These are phyloP conservation scores for Oophaga sylvatica DNA, from an alignment of 2,797 vertebrate species.

Conservation along the genomic window DNA sequence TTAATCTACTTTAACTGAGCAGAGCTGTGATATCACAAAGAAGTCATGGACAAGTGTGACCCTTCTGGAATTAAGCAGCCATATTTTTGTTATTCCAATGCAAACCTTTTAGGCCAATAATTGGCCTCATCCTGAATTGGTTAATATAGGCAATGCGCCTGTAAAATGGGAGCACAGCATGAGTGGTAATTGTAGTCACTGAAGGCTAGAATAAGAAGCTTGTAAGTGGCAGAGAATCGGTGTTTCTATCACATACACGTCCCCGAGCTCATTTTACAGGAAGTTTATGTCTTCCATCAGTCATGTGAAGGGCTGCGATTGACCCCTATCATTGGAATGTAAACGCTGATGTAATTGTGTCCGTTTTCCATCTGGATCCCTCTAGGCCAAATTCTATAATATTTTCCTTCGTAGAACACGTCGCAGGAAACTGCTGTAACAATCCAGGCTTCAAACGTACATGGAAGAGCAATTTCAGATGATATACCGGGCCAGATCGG, in stretches of 20 bases:
- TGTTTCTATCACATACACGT: not conserved
- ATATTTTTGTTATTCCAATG: too few species aligned
- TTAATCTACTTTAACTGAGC: too few species aligned
- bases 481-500: slow-evolving; percentile 13
- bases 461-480: slow-evolving; percentile 37
- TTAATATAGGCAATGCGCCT: not conserved
- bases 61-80: too few species aligned
- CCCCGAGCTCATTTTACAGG: slow-evolving; percentile 24
- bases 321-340: slow-evolving; percentile 44
- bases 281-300: slow-evolving; percentile 35
- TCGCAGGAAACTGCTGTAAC: slow-evolving; percentile 44
- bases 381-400: slow-evolving; percentile 21
- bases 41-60: too few species aligned
- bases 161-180: not conserved
- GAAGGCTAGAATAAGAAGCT: not conserved
- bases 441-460: slow-evolving; percentile 21
- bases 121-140: not conserved
- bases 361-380: slow-evolving; percentile 52
- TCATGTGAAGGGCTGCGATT: not conserved
- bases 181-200: not conserved
- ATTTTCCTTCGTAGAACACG: slow-evolving; percentile 39
- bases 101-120: too few species aligned
- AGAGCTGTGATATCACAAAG: too few species aligned
- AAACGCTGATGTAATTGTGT: slow-evolving; percentile 43
- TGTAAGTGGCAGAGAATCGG: not conserved